Conservation (phyloP, 2,888 invertebrate genomes). For the Psylliodes chrysocephalus region DNA sequence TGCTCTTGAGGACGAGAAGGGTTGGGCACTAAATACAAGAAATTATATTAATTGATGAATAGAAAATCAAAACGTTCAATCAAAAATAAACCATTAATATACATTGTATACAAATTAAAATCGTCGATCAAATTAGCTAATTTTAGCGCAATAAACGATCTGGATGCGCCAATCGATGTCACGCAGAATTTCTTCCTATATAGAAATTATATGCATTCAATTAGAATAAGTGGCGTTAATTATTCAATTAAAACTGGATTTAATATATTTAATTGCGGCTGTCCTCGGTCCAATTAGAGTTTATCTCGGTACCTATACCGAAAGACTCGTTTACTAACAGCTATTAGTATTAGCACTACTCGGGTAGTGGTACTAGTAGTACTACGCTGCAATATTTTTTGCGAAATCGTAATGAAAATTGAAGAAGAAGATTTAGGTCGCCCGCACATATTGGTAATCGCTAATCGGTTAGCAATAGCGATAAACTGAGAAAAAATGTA, state of each 20-base stretch:
- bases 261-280: slow-evolving; percentile 40
- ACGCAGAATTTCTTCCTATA: slow-evolving; percentile 31
- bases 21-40: no score
- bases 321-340: slow-evolving; percentile 20
- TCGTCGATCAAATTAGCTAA: no score
- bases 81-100: no score
- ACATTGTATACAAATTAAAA: no score
- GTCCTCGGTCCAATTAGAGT: slow-evolving; percentile 46
- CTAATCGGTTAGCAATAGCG: no score
- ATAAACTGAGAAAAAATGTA: no score
- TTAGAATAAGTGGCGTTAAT: slow-evolving; percentile 40
- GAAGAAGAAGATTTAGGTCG: neutral
- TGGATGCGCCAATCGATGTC: slow-evolving; percentile 34
- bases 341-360: neutral
- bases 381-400: slow-evolving; percentile 1
- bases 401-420: slow-evolving; percentile 3
- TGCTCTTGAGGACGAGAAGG: no score
- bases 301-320: slow-evolving; percentile 41
- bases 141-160: slow-evolving; percentile 5
- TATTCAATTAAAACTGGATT: slow-evolving; percentile 43
- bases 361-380: neutral
- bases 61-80: no score
- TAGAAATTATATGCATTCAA: slow-evolving; percentile 40
- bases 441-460: no score
- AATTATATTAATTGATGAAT: no score